Percentiles rank a stretch among this genome's conserved stretches.
phyloP scores from a whole-genome alignment of 2,113 vertebrate genomes.

The Bufo bufo region DNA sequence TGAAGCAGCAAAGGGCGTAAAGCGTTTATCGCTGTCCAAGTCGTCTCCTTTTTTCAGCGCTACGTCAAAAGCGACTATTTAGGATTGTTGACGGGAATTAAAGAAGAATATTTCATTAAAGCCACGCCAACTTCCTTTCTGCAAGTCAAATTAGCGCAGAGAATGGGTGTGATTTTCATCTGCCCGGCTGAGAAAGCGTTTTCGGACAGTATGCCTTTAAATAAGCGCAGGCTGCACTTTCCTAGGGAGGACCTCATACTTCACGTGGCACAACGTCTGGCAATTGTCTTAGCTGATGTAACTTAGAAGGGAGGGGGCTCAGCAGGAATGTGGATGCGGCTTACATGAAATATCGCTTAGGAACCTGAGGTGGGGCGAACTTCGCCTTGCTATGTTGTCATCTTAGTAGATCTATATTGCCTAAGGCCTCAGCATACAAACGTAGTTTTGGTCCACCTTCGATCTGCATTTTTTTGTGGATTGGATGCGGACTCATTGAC shows the following conservation, averaged over 20 bases:
- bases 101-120: conserved; percentile 29
- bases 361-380: background rate
- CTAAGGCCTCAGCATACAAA: no score
- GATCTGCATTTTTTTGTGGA: no score
- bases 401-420: no score
- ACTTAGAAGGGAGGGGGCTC: background rate
- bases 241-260: background rate
- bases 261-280: background rate
- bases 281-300: background rate
- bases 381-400: background rate
- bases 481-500: no score
- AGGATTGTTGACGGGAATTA: background rate
- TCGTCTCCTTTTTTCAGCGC: background rate
- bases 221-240: background rate
- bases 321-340: background rate
- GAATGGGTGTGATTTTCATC: conserved; percentile 39
- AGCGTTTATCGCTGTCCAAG: conserved; percentile 17
- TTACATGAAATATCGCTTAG: background rate
- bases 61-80: background rate
- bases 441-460: no score
- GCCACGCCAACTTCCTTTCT: conserved; percentile 17
- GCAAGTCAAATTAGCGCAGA: conserved; percentile 17
- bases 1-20: conserved; percentile 22
- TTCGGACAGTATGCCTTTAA: background rate
- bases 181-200: background rate